A percentile compares a stretch with the other conserved stretches of the same genome.
These are phyloP conservation scores for Labia minor DNA, from an alignment of 2,888 invertebrate genomes.

Conservation along the genomic window DNA sequence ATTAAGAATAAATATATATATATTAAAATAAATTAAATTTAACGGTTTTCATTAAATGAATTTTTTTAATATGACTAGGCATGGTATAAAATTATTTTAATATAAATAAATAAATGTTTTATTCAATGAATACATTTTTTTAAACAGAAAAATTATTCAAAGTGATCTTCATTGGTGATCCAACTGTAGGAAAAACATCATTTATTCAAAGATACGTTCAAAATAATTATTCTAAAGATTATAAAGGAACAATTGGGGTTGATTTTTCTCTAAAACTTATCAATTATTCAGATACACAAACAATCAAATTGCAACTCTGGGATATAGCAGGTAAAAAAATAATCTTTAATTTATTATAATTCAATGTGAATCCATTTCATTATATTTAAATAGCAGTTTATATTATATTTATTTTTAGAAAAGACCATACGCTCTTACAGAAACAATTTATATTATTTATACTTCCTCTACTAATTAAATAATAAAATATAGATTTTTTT, in stretches of 20 bases:
- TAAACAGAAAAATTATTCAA: slow-evolving; percentile 38
- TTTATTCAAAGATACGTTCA: slow-evolving; percentile 46
- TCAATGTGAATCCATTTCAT: background rate
- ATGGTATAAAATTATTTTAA: no score
- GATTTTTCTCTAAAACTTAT: slow-evolving; percentile 48
- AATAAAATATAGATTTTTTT: no score
- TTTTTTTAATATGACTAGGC: no score
- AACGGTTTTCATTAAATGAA: no score
- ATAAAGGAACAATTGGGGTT: slow-evolving; percentile 46
- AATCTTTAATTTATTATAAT: no score
- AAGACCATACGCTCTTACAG: no score
- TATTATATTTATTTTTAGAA: no score
- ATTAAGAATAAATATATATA: no score
- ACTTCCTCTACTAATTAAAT: no score
- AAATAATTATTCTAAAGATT: slow-evolving; percentile 40
- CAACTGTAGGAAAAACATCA: slow-evolving; percentile 43
- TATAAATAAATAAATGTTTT: background rate
- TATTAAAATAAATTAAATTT: no score
- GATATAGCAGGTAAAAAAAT: slow-evolving; percentile 47
- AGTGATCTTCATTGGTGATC: slow-evolving; percentile 41
- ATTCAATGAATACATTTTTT: slow-evolving; percentile 14
- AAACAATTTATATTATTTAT: no score
- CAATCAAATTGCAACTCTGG: slow-evolving; percentile 46
- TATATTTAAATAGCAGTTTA: background rate
- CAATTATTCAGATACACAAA: slow-evolving; percentile 43